Evolutionary conservation across 2,888 invertebrate genomes (phyloP).

Genomic region (Sinelater perroti): DNA sequence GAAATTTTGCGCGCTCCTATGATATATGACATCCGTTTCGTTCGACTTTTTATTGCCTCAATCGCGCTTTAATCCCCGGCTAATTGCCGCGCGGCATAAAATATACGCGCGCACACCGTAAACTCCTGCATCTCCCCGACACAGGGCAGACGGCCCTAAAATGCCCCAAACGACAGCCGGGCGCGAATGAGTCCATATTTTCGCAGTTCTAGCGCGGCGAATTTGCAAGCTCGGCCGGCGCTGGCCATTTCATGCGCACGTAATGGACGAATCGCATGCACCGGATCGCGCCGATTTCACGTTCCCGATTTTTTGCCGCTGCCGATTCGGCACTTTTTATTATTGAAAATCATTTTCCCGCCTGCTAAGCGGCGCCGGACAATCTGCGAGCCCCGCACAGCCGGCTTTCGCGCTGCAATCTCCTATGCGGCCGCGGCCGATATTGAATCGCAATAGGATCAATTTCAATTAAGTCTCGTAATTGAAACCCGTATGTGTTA

Average conservation of each 20-base stretch:
- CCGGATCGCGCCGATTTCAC: no score
- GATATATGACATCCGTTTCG: slow-evolving; percentile 16
- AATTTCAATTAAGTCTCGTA: slow-evolving; percentile 35
- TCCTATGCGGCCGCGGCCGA: slow-evolving; percentile 25
- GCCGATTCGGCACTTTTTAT: no score
- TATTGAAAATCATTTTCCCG: no score
- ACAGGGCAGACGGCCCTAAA: slow-evolving; percentile 26
- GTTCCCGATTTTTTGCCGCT: no score
- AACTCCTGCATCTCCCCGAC: slow-evolving; percentile 19
- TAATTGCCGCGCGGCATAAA: slow-evolving; percentile 23
- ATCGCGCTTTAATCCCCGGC: slow-evolving; percentile 26
- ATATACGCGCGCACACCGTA: slow-evolving; percentile 19
- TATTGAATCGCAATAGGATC: slow-evolving; percentile 30
- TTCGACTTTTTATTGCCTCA: slow-evolving; percentile 22
- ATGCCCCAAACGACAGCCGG: slow-evolving; percentile 18
- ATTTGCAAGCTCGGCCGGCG: slow-evolving; percentile 19
- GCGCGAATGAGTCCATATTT: slow-evolving; percentile 30
- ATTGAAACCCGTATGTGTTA: slow-evolving; percentile 26
- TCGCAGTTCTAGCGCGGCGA: slow-evolving; percentile 27
- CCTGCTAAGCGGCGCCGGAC: no score
- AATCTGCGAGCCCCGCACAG: no score
- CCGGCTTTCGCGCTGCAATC: slow-evolving; percentile 27
- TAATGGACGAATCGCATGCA: slow-evolving; percentile 8
- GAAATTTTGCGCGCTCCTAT: slow-evolving; percentile 1
- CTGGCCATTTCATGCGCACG: slow-evolving; percentile 6